These are phyloP conservation scores for Gobio gobio DNA, from an alignment of 2,113 vertebrate genomes.

Conservation along the genomic window DNA sequence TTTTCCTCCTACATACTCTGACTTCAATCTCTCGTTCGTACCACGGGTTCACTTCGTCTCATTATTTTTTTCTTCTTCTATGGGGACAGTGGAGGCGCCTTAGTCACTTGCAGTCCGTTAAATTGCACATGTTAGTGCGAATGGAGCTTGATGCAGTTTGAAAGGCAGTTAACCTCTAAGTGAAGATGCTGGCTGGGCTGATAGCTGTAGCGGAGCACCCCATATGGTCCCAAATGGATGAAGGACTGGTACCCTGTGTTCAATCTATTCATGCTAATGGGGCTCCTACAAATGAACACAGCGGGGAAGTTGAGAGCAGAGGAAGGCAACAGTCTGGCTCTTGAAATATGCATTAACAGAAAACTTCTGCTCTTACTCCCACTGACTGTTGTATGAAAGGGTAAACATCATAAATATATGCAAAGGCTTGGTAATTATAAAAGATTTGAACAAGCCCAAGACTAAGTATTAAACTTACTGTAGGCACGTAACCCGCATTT, in stretches of 20 bases:
- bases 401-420: constrained; percentile 8
- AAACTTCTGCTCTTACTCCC: constrained; percentile 43
- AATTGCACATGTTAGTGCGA: constrained; percentile 43
- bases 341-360: constrained; percentile 49
- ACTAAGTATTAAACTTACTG: background rate
- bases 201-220: constrained; percentile 50
- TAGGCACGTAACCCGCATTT: background rate
- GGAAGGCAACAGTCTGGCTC: constrained; percentile 45
- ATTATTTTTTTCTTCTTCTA: constrained; percentile 1
- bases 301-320: constrained; percentile 29
- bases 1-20: constrained; percentile 17
- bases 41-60: constrained; percentile 7
- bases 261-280: constrained; percentile 60
- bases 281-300: constrained; percentile 66
- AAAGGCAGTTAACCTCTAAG: constrained; percentile 59
- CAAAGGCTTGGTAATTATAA: background rate
- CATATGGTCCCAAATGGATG: constrained; percentile 57
- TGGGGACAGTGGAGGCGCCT: background rate
- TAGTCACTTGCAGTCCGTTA: constrained; percentile 33
- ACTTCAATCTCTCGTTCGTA: constrained; percentile 15
- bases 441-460: background rate
- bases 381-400: background rate
- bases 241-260: constrained; percentile 56
- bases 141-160: constrained; percentile 49
- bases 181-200: constrained; percentile 54